Percentiles rank a stretch among this genome's conserved stretches.
phyloP scores from a whole-genome alignment of 1,140 invertebrate genomes.

The Fopius arisanus region DNA sequence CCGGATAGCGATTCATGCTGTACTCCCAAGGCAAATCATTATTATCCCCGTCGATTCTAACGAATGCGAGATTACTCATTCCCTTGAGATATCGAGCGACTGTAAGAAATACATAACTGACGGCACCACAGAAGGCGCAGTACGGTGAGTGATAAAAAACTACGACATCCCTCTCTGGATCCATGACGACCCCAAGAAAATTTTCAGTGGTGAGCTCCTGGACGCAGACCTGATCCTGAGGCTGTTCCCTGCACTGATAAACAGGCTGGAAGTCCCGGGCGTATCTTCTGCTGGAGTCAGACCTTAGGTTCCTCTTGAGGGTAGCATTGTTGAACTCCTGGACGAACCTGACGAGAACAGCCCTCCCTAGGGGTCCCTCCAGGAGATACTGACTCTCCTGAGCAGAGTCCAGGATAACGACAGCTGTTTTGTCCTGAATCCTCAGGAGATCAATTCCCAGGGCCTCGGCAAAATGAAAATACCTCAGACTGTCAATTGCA shows the following conservation, averaged over 20 bases:
- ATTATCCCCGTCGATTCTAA: constrained; percentile 78
- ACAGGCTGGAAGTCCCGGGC: constrained; percentile 43
- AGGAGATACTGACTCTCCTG: constrained; percentile 75
- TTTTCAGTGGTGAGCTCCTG: constrained; percentile 68
- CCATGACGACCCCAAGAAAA: constrained; percentile 63
- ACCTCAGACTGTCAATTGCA: constrained; percentile 75
- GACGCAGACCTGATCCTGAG: constrained; percentile 56
- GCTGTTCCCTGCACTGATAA: constrained; percentile 37
- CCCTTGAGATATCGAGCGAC: constrained; percentile 71
- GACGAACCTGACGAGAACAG: constrained; percentile 71
- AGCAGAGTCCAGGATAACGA: constrained; percentile 77
- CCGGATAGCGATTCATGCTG: constrained; percentile 77
- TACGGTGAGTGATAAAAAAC: constrained; percentile 75
- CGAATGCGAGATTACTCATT: constrained; percentile 69
- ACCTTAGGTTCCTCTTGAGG: constrained; percentile 66
- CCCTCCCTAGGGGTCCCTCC: constrained; percentile 66
- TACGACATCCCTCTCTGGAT: constrained; percentile 71
- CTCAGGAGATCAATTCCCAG: constrained; percentile 74
- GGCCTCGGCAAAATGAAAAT: constrained; percentile 76
- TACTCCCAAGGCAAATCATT: constrained; percentile 86
- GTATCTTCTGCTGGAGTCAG: constrained; percentile 45
- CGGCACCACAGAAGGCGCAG: constrained; percentile 77
- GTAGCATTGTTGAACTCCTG: constrained; percentile 70
- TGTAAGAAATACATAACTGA: constrained; percentile 71
- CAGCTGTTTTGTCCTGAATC: constrained; percentile 71